Evolutionary conservation across 2,797 vertebrate genomes (phyloP).

Genomic region (Erpetoichthys calabaricus): DNA sequence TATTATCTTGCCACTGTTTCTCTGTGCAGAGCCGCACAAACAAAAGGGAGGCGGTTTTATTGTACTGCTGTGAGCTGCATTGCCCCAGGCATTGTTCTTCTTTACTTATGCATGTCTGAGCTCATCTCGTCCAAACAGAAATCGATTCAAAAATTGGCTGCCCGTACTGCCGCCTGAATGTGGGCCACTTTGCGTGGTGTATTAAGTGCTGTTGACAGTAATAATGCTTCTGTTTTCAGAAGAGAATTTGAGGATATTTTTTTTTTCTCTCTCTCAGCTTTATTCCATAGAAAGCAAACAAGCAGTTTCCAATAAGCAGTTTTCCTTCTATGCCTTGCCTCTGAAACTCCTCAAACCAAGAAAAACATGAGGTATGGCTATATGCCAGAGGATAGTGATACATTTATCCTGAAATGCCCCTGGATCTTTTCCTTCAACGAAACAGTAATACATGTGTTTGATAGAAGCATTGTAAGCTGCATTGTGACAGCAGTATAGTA

Average conservation of each 20-base stretch:
- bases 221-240: conserved; percentile 11
- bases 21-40: conserved; percentile 7
- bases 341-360: too few species aligned
- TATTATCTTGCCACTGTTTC: conserved; percentile 2
- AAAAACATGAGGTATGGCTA: too few species aligned
- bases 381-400: too few species aligned
- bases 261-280: background rate
- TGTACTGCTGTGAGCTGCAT: conserved; percentile 3
- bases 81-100: conserved; percentile 7
- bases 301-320: too few species aligned
- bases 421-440: too few species aligned
- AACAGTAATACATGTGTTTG: too few species aligned
- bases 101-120: conserved; percentile 18
- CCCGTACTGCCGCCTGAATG: background rate
- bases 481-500: too few species aligned
- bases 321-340: too few species aligned
- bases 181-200: conserved; percentile 1
- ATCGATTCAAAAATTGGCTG: conserved; percentile 2
- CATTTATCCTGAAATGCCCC: too few species aligned
- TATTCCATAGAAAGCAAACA: background rate
- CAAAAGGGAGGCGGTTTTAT: conserved; percentile 4
- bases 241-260: background rate
- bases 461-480: too few species aligned
- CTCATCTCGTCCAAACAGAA: conserved; percentile 10
- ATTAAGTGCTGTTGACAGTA: conserved; percentile 8